Base-by-base conservation (phyloP, 2,113 vertebrate species). In the Trachemys scripta region DNA sequence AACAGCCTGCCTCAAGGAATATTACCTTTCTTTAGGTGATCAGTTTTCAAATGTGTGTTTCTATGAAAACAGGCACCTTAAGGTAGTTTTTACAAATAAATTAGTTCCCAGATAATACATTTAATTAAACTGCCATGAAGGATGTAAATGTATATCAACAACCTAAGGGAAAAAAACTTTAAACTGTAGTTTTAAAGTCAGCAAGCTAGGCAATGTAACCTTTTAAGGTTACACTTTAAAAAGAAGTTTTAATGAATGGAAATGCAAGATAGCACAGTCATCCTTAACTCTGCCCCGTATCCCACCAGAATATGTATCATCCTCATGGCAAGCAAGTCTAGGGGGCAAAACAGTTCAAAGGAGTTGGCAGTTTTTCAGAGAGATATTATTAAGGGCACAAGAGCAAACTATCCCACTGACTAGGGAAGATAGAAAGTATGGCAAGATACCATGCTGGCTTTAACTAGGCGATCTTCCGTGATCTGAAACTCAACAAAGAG, bases 1-100 rank as follows among this genome's bases (percentile, higher is more conserved):
- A 98, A 97, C 86, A 98, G 90, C 81, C 92, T 97, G 93, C 87
- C 89, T 95, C 94, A 95, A 97, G 94, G 84, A 97, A 96, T 95
- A 96, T 72, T 95, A 97, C 81, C 93, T 98, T 97, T 92, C 89
- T 97, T 96, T 94, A 92, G 83, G 95, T 97, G 47, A 83, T 89
- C 93, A 87, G 82, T 92, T 98, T 98, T 94, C 80, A 93, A 95
- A 88, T 91, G 82, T 93, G 29, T 79, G 2, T 96, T 82, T 96
- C 90, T 96, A 45, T 92, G 91, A 94, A 95, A 96, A 91, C 51
- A 62, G 76, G n/a, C 19, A 78, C 91, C 86, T 93, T 92, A 90
- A 79, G 91, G 56, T 92, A 94, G 76, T 16, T 97, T 90, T 45
- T 90, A 38, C 3, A 9, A 90, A 16, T 27, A 81, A 91, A 62